These are phyloP conservation scores for Periophthalmus magnuspinnatus DNA, from an alignment of 2,797 vertebrate genomes.

Conservation along the genomic window DNA sequence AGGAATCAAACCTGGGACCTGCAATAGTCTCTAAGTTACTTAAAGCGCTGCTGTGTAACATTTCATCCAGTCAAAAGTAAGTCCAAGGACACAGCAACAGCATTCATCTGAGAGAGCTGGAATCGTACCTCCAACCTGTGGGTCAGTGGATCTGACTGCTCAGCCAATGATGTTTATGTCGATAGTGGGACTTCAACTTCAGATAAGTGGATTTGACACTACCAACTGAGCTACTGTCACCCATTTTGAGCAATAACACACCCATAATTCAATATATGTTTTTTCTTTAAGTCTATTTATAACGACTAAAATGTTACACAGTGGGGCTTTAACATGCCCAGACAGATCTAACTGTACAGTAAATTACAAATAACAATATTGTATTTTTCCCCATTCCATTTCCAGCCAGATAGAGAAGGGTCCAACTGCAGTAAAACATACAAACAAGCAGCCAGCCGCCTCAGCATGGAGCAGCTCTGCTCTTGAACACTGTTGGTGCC, in stretches of 20 bases:
- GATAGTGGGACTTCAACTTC: no score
- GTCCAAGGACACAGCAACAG: no score
- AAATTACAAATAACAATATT: not conserved
- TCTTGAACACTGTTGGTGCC: conserved; percentile 30
- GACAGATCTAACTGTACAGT: not conserved
- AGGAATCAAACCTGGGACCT: not conserved
- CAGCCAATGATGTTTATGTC: no score
- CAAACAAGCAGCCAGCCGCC: conserved; percentile 40
- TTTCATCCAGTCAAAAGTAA: no score
- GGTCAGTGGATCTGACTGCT: no score
- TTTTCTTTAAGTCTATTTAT: not conserved
- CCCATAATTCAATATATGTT: not conserved
- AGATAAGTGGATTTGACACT: no score
- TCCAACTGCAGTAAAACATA: conserved; percentile 16
- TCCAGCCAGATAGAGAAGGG: conserved; percentile 6
- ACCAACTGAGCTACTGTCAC: no score
- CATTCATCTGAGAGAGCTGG: no score
- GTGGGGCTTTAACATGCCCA: not conserved
- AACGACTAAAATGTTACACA: not conserved
- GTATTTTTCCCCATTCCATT: not conserved
- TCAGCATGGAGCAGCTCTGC: conserved; percentile 42
- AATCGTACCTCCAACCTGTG: no score
- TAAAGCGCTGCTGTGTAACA: no score
- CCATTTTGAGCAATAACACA: no score
- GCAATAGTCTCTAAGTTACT: no score